Percentiles rank a stretch among this genome's conserved stretches.
Conservation (phyloP, 1,140 invertebrate genomes). For the Drosophila pseudoananassae region DNA sequence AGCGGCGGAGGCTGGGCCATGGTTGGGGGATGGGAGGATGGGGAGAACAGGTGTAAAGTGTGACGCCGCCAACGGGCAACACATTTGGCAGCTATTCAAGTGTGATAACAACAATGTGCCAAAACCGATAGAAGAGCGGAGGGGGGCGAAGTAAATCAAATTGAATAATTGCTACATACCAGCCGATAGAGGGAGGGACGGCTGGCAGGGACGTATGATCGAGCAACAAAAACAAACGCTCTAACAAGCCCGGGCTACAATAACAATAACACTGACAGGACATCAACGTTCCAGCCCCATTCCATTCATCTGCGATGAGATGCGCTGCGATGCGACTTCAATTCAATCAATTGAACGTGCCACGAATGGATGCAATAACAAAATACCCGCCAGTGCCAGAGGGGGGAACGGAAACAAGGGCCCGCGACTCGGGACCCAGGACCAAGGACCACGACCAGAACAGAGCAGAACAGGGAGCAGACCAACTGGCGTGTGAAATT, state of each 20-base stretch:
- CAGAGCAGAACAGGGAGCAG: constrained; percentile 7
- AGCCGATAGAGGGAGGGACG: constrained; percentile 1
- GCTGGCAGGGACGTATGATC: constrained; percentile 42
- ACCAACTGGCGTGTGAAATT: constrained; percentile 77
- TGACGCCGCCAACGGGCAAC: constrained; percentile 69
- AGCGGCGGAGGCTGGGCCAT: background rate
- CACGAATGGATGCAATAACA: constrained; percentile 75
- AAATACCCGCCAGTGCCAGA: constrained; percentile 43
- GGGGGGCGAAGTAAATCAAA: constrained; percentile 65
- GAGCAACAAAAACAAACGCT: constrained; percentile 40
- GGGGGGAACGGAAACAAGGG: constrained; percentile 11
- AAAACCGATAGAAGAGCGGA: constrained; percentile 32
- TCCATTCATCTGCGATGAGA: constrained; percentile 50
- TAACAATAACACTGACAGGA: constrained; percentile 56
- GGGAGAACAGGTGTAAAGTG: constrained; percentile 66
- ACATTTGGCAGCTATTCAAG: constrained; percentile 78
- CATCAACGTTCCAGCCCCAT: constrained; percentile 7
- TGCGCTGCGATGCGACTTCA: constrained; percentile 65
- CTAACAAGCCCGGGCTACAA: constrained; percentile 66
- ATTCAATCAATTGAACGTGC: constrained; percentile 82
- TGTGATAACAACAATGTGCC: constrained; percentile 64
- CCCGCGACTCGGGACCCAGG: constrained; percentile 12
- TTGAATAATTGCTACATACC: constrained; percentile 76
- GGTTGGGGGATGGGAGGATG: background rate
- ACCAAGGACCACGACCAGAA: constrained; percentile 6